These are phyloP conservation scores for Corvus cornix DNA, from an alignment of 2,113 vertebrate genomes.

Conservation along the genomic window DNA sequence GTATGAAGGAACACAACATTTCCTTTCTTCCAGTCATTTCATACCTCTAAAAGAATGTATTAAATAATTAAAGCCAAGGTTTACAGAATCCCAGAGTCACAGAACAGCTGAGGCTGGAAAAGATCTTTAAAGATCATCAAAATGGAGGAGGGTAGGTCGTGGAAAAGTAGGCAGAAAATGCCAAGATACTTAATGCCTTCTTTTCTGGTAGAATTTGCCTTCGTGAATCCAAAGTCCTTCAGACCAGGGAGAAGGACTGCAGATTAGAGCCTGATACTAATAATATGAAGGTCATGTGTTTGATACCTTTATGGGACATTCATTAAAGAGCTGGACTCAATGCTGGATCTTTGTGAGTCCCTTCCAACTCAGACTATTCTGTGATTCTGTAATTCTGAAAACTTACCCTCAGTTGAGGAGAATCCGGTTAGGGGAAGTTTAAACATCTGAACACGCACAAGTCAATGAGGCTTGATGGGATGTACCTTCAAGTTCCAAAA, in stretches of 20 bases:
- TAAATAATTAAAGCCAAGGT: neutral
- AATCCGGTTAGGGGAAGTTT: rapidly evolving
- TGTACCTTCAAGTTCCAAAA: neutral
- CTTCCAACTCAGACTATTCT: neutral
- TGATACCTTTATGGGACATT: neutral
- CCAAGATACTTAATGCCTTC: neutral
- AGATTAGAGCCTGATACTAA: neutral
- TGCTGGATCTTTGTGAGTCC: neutral
- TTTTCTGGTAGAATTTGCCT: neutral
- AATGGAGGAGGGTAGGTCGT: neutral
- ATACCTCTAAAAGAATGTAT: neutral
- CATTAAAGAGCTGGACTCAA: neutral
- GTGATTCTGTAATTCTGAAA: neutral
- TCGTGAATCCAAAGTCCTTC: neutral
- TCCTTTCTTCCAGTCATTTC: neutral
- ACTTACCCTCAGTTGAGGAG: neutral
- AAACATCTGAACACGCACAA: neutral
- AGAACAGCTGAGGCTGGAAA: neutral
- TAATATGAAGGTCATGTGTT: neutral
- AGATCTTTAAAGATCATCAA: neutral
- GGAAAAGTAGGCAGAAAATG: neutral
- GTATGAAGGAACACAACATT: neutral
- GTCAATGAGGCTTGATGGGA: neutral
- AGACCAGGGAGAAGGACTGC: neutral
- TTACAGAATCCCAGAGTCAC: neutral